phyloP scores from a whole-genome alignment of 2,888 invertebrate genomes.

The Pseudococcus viburni region DNA sequence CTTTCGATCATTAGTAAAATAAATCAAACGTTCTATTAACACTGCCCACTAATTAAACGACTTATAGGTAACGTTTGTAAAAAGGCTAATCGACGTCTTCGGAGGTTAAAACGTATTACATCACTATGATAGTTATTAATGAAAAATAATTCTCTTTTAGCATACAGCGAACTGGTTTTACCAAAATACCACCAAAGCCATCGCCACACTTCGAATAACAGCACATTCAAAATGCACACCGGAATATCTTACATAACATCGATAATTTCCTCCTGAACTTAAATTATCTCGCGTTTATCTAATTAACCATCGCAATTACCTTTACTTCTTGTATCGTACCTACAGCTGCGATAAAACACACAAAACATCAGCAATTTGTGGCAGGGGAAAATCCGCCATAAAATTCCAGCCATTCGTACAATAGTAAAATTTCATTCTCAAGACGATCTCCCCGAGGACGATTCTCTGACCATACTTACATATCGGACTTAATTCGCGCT shows the following conservation, averaged over 20 bases:
- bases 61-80: not conserved
- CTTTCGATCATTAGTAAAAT: not conserved
- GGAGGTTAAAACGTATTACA: not conserved
- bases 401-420: not conserved
- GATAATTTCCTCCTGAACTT: not conserved
- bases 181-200: not conserved
- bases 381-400: not conserved
- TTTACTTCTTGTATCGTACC: not conserved
- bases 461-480: not conserved
- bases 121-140: not conserved
- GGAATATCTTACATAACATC: not conserved
- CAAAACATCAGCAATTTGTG: not conserved
- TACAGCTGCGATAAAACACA: not conserved
- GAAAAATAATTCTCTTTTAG: conserved; percentile 19
- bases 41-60: not conserved
- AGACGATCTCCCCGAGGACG: not conserved
- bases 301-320: not conserved
- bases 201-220: not conserved
- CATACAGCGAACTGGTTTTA: conserved; percentile 6
- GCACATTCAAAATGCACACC: not conserved
- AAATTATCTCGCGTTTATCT: not conserved
- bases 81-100: not conserved
- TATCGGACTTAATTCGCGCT: conserved; percentile 3
- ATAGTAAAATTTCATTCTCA: not conserved
- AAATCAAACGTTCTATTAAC: not conserved